Percentiles rank a stretch among this genome's conserved stretches.
Evolutionary conservation across 2,113 vertebrate species (phyloP).

Genomic region (Polyodon spathula): DNA sequence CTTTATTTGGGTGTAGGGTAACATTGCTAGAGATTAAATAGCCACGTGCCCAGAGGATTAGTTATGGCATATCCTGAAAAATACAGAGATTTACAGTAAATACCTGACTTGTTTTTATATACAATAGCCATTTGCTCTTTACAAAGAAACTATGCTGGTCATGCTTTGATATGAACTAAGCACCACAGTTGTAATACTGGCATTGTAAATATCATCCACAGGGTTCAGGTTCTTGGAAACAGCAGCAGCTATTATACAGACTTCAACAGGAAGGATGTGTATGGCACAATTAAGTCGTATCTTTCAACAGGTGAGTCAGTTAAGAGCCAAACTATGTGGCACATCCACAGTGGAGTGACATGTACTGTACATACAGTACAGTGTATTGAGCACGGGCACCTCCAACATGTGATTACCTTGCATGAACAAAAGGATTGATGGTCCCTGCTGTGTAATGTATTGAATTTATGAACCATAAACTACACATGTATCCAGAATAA

Average conservation of each 20-base stretch:
- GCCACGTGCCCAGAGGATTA: not conserved
- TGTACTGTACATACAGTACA: not conserved
- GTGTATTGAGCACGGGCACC: too few relatives aligned
- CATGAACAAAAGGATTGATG: not conserved
- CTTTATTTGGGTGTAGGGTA: not conserved
- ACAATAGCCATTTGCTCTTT: not conserved
- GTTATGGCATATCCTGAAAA: not conserved
- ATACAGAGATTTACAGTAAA: not conserved
- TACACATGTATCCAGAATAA: not conserved
- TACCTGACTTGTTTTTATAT: not conserved
- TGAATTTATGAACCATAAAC: not conserved
- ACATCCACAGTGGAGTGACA: not conserved
- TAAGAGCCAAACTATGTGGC: not conserved
- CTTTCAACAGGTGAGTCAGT: conserved; percentile 42
- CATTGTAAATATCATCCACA: conserved; percentile 14
- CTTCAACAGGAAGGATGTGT: conserved; percentile 40
- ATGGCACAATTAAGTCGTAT: conserved; percentile 37
- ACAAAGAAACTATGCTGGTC: not conserved
- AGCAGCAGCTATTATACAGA: conserved; percentile 36
- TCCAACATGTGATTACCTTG: too few relatives aligned
- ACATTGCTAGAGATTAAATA: not conserved
- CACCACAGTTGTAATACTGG: not conserved
- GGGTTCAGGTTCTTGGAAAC: conserved; percentile 36
- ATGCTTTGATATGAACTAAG: not conserved
- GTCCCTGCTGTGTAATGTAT: not conserved